phyloP scores from a whole-genome alignment of 2,113 vertebrate genomes.

The Calyptommatus sinebrachiatus region DNA sequence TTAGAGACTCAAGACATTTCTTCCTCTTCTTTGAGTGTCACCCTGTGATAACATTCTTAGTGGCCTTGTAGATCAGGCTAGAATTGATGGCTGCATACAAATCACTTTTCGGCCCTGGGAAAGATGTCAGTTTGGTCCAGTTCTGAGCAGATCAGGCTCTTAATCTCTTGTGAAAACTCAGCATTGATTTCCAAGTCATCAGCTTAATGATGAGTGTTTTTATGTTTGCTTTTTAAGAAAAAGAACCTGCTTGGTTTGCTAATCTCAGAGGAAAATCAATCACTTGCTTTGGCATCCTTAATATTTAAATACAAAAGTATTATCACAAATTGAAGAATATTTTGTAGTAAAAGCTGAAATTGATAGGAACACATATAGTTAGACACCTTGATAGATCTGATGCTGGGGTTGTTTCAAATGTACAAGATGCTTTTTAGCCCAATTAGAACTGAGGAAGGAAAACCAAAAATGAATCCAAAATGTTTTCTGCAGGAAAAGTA shows the following conservation, averaged over 20 bases:
- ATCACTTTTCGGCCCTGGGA: constrained; percentile 1
- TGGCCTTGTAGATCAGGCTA: background rate
- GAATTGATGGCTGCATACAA: constrained; percentile 1
- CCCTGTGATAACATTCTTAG: constrained; percentile 11
- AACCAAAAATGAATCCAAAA: background rate
- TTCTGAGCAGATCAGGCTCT: background rate
- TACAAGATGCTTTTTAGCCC: background rate
- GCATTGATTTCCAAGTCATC: background rate
- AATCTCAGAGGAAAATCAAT: background rate
- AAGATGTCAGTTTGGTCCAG: constrained; percentile 4
- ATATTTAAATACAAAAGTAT: fast-evolving
- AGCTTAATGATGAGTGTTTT: background rate
- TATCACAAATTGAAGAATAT: background rate
- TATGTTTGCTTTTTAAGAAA: background rate
- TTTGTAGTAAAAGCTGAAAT: background rate
- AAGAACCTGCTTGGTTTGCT: background rate
- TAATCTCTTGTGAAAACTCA: background rate
- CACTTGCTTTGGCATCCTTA: background rate
- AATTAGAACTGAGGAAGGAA: background rate
- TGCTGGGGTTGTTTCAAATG: background rate
- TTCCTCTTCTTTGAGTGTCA: constrained; percentile 12
- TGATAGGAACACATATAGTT: background rate
- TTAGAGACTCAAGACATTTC: constrained; percentile 6
- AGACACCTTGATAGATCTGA: background rate
- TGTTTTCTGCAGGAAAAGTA: background rate